A percentile compares a stretch with the other conserved stretches of the same genome.
phyloP scores from a whole-genome alignment of 2,888 invertebrate genomes.

The Geotrupes spiniger region DNA sequence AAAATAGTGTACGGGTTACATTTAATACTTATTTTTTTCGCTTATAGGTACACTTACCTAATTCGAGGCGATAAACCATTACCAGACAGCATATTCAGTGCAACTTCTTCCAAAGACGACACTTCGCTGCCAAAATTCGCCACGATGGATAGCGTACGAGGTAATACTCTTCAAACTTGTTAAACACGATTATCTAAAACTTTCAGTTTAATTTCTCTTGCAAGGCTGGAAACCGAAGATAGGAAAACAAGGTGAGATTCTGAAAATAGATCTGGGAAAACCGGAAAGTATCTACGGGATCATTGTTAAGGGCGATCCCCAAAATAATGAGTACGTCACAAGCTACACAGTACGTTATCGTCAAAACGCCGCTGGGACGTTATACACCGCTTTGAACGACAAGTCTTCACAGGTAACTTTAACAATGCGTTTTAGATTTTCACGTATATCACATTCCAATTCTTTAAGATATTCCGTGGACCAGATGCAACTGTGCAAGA shows the following conservation, averaged over 20 bases:
- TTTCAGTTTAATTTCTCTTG: constrained; percentile 6
- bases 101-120: constrained; percentile 56
- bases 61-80: constrained; percentile 53
- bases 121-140: constrained; percentile 56
- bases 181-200: too few species aligned
- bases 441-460: neutral
- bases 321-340: constrained; percentile 71
- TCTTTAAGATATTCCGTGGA: constrained; percentile 66
- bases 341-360: constrained; percentile 73
- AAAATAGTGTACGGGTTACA: too few species aligned
- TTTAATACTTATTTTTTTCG: too few species aligned
- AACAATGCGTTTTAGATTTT: too few species aligned
- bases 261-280: constrained; percentile 60
- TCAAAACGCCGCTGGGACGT: constrained; percentile 55
- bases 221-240: constrained; percentile 68
- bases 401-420: constrained; percentile 54
- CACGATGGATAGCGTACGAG: too few species aligned
- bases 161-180: too few species aligned
- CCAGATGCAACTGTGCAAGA: constrained; percentile 60
- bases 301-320: constrained; percentile 66
- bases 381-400: constrained; percentile 24
- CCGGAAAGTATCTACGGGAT: constrained; percentile 73
- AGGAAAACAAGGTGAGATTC: constrained; percentile 62
- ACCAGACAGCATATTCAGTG: constrained; percentile 56
- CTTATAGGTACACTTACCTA: constrained; percentile 43